Evolutionary conservation across 2,888 invertebrate species (phyloP).

Genomic region (Pandemis corylana): DNA sequence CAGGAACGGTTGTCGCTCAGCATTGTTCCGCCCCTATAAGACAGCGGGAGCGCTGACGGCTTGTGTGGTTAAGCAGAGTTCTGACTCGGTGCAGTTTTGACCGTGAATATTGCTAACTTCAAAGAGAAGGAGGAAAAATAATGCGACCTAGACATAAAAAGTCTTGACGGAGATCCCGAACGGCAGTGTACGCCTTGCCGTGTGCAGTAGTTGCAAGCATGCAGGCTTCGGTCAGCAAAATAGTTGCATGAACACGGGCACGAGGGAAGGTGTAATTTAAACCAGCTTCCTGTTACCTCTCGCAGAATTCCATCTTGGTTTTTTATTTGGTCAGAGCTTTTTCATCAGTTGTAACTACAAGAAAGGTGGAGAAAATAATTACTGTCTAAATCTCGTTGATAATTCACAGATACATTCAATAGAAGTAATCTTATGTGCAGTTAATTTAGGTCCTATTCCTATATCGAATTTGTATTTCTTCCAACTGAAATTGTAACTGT

Average conservation of each 20-base stretch:
- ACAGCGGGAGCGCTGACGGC: constrained; percentile 41
- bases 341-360: no score
- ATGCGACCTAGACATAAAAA: no score
- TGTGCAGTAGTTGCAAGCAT: no score
- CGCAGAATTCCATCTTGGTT: no score
- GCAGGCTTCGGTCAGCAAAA: no score
- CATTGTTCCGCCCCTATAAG: constrained; percentile 69
- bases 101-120: neutral
- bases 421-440: neutral
- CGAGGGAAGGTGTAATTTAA: no score
- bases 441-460: neutral
- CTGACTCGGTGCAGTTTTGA: constrained; percentile 14
- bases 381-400: neutral
- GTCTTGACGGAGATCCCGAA: no score
- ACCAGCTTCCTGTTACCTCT: no score
- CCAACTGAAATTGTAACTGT: neutral
- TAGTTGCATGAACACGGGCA: no score
- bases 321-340: no score
- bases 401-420: neutral
- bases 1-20: constrained; percentile 59
- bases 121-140: neutral
- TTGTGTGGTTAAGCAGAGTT: constrained; percentile 18
- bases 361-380: no score
- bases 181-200: no score
- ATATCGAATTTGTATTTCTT: neutral